Evolutionary conservation across 2,888 invertebrate species (phyloP), one percentile per base, ranked within the genome.

Genomic region (Caenorhabditis japonica): DNA sequence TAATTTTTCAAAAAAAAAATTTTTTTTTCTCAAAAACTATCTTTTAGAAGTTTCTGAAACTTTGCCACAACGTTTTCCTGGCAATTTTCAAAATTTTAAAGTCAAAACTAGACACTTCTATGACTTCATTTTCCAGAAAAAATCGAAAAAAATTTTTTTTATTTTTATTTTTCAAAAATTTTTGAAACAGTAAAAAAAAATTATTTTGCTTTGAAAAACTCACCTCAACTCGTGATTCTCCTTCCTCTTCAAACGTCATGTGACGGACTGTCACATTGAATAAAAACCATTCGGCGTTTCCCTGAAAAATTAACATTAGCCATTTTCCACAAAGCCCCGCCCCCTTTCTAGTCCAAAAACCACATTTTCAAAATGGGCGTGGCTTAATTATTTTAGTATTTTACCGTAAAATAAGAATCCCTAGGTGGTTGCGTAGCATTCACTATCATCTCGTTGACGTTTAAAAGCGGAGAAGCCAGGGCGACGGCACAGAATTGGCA

Each of bases 221-320:
- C 23, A 74, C 75, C 56, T 75, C 75, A 12, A 61, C 71, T 34
- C 75, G 34, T 0, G 61, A 70, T 46, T 71, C 76, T 23, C 80
- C 79, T 41, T 79, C 82, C 59, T 85, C 85, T 58, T 73, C 73
- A 46, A 85, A 85, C 21, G 66, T 69, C 83, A 85, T 80, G 21
- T 84, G 79, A 17, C 84, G 46, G 7, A 85, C 85, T 7, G 84
- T 81, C 7, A 85, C 84, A 64, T 84, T 85, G 62, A 82, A 75
- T n/a, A 84, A 39, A 15, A 71, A 75, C 85, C 85, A 85, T 62
- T 85, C 85, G 2, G 85, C 85, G 56, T 85, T 85, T n/a, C 85
- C 85, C 80, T 77, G 25, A 47, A 77, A 56, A 38, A 27, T 17
- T 19, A 41, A 38, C 38, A 38, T 38, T 38, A 15, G n/a, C n/a